Conservation (phyloP, 2,888 invertebrate genomes). For the Adineta ricciae region DNA sequence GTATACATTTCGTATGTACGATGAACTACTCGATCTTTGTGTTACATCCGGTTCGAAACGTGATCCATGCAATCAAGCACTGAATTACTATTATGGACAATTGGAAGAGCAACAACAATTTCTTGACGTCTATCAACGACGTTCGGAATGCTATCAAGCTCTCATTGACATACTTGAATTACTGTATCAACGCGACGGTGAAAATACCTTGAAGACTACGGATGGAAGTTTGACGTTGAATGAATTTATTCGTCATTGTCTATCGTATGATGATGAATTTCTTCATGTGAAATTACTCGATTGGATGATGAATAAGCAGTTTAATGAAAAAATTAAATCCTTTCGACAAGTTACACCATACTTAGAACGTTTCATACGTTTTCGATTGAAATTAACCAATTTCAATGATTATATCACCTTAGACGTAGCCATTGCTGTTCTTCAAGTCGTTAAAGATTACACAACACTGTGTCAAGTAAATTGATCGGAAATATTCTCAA, state of each 20-base stretch:
- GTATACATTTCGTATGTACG: constrained; percentile 19
- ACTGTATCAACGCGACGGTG: constrained; percentile 6
- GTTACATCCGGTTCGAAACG: not conserved
- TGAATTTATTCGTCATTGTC: constrained; percentile 8
- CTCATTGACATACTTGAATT: constrained; percentile 4
- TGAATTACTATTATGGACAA: not conserved
- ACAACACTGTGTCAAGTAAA: constrained; percentile 1
- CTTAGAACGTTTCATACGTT: constrained; percentile 12
- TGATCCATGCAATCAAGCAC: constrained; percentile 22
- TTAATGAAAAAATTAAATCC: constrained; percentile 2
- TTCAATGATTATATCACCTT: not conserved
- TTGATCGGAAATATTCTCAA: not conserved
- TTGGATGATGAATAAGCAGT: constrained; percentile 8
- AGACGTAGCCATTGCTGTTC: not conserved
- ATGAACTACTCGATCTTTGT: constrained; percentile 21
- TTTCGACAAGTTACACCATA: not conserved
- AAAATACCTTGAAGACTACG: not conserved
- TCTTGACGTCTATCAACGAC: not conserved
- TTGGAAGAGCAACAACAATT: constrained; percentile 17
- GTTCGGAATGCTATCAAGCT: constrained; percentile 4
- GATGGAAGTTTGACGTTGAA: not conserved
- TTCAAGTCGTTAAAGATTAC: constrained; percentile 12
- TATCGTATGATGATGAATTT: constrained; percentile 22
- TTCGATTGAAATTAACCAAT: constrained; percentile 10
- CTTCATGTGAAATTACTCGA: constrained; percentile 16